A percentile compares a stretch with the other conserved stretches of the same genome.
Conservation (phyloP, 1,140 invertebrate genomes). For the Aphaenogaster floridana region DNA sequence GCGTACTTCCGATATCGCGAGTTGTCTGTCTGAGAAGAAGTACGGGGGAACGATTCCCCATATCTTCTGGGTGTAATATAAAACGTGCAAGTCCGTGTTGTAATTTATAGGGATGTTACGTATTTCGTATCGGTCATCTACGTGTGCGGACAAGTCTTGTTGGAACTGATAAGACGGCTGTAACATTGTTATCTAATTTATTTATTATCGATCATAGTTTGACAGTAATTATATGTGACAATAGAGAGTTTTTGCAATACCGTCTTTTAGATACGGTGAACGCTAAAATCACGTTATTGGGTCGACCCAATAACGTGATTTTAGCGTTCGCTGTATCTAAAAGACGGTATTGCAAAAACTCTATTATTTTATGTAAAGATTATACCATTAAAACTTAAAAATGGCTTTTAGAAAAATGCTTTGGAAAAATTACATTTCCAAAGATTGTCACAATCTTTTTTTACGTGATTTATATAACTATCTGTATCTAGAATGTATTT, state of each 20-base stretch:
- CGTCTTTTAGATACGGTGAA: no score
- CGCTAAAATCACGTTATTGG: no score
- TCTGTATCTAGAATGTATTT: neutral
- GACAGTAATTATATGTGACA: neutral
- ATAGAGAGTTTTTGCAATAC: no score
- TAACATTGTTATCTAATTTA: conserved; percentile 1
- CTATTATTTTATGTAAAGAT: conserved; percentile 5
- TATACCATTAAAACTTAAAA: neutral
- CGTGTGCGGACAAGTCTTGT: neutral
- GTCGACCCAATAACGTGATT: no score
- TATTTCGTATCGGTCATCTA: neutral
- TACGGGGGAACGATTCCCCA: neutral
- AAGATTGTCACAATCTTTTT: neutral
- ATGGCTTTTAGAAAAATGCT: neutral
- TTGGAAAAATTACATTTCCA: neutral
- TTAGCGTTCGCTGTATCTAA: no score
- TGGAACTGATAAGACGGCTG: neutral
- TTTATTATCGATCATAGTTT: conserved; percentile 2
- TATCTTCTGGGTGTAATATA: neutral
- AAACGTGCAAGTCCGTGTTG: neutral
- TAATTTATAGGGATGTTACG: neutral
- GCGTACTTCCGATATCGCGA: neutral
- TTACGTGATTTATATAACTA: neutral
- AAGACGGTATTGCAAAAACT: no score
- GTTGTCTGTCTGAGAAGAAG: neutral